Percentiles rank a stretch among this genome's conserved stretches.
These are phyloP conservation scores for Nymphalis urticae DNA, from an alignment of 2,888 invertebrate species.

Conservation along the genomic window DNA sequence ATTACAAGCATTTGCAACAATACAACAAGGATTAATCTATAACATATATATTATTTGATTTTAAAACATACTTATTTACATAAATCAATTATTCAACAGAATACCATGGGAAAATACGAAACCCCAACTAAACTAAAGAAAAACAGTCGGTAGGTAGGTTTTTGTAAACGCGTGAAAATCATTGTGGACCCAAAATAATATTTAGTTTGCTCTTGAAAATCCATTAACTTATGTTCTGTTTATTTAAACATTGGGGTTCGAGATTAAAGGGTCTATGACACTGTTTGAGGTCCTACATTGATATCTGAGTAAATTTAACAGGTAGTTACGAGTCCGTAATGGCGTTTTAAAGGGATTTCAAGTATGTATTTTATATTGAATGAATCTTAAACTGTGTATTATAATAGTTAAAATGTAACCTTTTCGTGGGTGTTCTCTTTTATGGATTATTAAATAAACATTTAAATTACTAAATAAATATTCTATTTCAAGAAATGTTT, in stretches of 20 bases:
- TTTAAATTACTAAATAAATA: background rate
- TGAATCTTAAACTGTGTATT: background rate
- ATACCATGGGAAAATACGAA: constrained; percentile 57
- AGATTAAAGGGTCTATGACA: constrained; percentile 42
- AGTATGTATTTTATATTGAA: constrained; percentile 1
- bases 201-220: constrained; percentile 73
- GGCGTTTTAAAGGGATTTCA: constrained; percentile 6
- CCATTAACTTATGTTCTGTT: constrained; percentile 73
- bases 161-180: constrained; percentile 73
- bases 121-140: constrained; percentile 54
- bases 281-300: constrained; percentile 30
- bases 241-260: constrained; percentile 56
- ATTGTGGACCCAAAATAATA: constrained; percentile 77
- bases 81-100: constrained; percentile 21
- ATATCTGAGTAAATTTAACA: constrained; percentile 32
- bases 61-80: background rate
- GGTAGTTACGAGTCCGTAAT: constrained; percentile 20
- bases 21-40: too few species aligned
- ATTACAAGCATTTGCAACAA: too few species aligned
- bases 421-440: background rate
- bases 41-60: background rate
- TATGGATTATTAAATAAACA: background rate
- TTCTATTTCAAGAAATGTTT: background rate
- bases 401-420: background rate
- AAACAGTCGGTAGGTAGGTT: constrained; percentile 58